These are phyloP conservation scores for Anolis apletophallus DNA, from an alignment of 2,797 vertebrate genomes.

Conservation along the genomic window DNA sequence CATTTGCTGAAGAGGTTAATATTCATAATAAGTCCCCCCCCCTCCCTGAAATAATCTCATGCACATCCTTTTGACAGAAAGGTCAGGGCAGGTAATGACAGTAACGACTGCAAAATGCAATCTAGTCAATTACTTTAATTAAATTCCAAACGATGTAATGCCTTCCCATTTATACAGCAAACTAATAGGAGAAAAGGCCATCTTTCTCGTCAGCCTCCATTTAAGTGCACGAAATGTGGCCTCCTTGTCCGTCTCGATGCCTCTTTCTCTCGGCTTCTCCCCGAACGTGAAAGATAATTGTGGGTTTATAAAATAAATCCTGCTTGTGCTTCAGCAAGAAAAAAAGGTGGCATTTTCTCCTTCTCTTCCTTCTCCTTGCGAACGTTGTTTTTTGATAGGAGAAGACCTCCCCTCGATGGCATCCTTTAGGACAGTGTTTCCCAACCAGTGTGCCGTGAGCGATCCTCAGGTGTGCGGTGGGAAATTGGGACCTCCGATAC, in stretches of 20 bases:
- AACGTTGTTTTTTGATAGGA: conserved; percentile 61
- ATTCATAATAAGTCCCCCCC: conserved; percentile 84
- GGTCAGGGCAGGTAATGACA: conserved; percentile 87
- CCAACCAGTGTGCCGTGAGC: no score
- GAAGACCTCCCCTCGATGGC: conserved; percentile 41
- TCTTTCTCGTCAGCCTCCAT: conserved; percentile 69
- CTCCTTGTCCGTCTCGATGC: conserved; percentile 61
- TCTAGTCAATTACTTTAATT: conserved; percentile 94
- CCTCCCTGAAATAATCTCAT: conserved; percentile 76
- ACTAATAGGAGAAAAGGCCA: conserved; percentile 71
- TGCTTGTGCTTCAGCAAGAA: conserved; percentile 64
- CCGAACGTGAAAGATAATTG: conserved; percentile 74
- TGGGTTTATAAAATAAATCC: conserved; percentile 68
- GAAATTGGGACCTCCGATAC: no score
- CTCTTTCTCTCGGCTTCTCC: conserved; percentile 59
- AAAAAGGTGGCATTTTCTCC: conserved; percentile 55
- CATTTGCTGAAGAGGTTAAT: conserved; percentile 81
- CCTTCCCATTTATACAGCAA: conserved; percentile 84
- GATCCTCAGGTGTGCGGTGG: no score
- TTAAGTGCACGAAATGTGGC: conserved; percentile 59
- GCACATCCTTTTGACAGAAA: conserved; percentile 83
- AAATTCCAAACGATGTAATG: conserved; percentile 85
- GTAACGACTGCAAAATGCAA: conserved; percentile 90
- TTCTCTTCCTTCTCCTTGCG: conserved; percentile 47
- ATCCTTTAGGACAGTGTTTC: no score